Base-by-base conservation (phyloP, 2,888 invertebrate species). In the Nasonia oneida region DNA sequence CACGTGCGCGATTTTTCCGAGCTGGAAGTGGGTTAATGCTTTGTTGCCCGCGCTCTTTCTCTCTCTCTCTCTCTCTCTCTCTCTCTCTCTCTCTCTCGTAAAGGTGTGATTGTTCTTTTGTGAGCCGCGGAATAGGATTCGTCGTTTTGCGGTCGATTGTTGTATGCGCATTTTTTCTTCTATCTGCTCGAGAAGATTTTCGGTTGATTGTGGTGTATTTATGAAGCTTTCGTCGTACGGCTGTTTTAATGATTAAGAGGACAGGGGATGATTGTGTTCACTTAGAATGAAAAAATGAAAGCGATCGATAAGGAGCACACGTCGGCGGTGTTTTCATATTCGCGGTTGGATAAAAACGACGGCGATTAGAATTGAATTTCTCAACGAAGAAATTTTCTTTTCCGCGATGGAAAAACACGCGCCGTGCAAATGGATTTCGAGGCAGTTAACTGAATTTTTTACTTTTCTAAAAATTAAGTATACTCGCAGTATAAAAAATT, bases 81-180 rank as follows among this genome's bases (percentile, higher is more conserved):
- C 1, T 29, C 29, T 1, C 29, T 29, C 29, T 29, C 29, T 29
- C 29, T 29, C 29, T 37, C 37, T 61, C 57, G 57, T 61, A 61
- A 61, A 61, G 57, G 57, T 61, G 57, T 61, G 57, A 61, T 61
- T 61, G 57, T 61, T 61, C 57, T 61, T 61, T 61, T 61, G n/a
- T 23, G n/a, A 61, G 57, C 18, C 15, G 57, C 3, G n/a, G 18
- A n/a, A 18, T 18, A 6, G 57, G 57, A n/a, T 61, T 61, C 8
- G 57, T 61, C 57, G n/a, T 61, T 61, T 61, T 61, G 57, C n/a
- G 57, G 57, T 0, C 4, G 57, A 23, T 23, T 57, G 1, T 15
- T 53, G 53, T 6, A 57, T 57, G 15, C n/a, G 15, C 3, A 29
- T 29, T 57, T 57, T 57, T 57, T n/a, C n/a, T 15, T 57, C 6